Evolutionary conservation across 2,797 vertebrate genomes (phyloP), one percentile per base, ranked within the genome.

Genomic region (Pelochelys cantorii): DNA sequence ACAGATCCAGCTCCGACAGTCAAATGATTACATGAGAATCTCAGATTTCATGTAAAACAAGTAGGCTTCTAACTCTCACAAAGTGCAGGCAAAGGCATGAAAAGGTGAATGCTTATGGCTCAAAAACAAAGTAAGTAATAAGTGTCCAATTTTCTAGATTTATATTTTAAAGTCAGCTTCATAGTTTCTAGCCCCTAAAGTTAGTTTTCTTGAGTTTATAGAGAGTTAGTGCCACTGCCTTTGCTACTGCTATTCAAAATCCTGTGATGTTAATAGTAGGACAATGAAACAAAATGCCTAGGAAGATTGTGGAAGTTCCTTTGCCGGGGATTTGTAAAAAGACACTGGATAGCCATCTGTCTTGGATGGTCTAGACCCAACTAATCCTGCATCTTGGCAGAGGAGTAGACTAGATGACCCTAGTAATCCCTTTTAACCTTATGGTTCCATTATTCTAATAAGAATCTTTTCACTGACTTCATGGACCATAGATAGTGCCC

Each of bases 31-130:
- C 20, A 37, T 71, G 68, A 89, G 91, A 91, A 93, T 92, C 60
- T 65, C n/a, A 95, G 79, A 57, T 87, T 78, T 92, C 85, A 81
- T 6, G 11, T 88, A 95, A 68, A 68, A 88, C 14, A 86, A 84
- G 18, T 29, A 94, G 10, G 10, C 34, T 34, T 34, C 90, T 95
- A 88, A 81, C 13, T 8, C 23, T 84, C 84, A 81, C 77, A 81
- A 88, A 29, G 42, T 83, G 54, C 1, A 85, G 25, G 81, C 6
- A 86, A 83, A 91, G 86, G 48, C 18, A 9, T 62, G 60, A 57
- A 94, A 91, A 88, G 11, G 68, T 53, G 7, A 92, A 86, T 13
- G 12, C 29, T 62, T 62, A 31, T 14, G 9, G n/a, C 65, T 34
- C 17, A 68, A 68, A 68, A 68, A 68, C 18, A 68, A 3, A 5